Base-by-base conservation (phyloP, 2,113 vertebrate genomes). In the Gavialis gangeticus region DNA sequence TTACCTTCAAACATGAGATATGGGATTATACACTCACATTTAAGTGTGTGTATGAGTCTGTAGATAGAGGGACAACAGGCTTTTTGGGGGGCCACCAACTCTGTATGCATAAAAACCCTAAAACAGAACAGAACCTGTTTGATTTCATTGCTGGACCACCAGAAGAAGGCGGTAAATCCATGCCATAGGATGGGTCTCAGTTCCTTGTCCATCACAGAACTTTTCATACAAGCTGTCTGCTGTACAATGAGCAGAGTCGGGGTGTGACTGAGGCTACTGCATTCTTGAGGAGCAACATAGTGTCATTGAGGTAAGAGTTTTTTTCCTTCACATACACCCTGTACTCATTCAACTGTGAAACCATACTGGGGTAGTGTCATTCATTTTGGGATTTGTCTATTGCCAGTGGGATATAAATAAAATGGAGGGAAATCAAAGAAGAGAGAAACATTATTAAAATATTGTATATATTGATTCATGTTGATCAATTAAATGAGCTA, bases 231-330 rank as follows among this genome's bases (percentile, higher is more conserved):
- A 46, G 46, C 46, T 46, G 46, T 46, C 46, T 37, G 21, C 82
- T 87, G 87, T 63, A 58, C 83, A 4, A 0, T 0, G 75, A 46
- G 55, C 0, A 30, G 27, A 73, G 15, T 17, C 15, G 3, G 19
- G 58, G 58, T 59, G 12, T 17, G 58, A 59, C 14, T 59, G 16
- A 79, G 54, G 66, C 5, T 22, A 19, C 71, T 85, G 34, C 6
- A 12, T 81, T 30, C 22, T 15, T 57, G 14, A 71, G n/a, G n/a
- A 67, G 30, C 30, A 22, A 8, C 12, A 5, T 69, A 46, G 46
- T 46, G 46, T 46, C 46, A 46, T 34, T 21, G 28, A 69, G 34
- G 55, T 55, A 79, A 80, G 63, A 25, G 15, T 46, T 82, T 6
- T 4, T 34, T 46, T 90, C 77, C 56, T 75, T 9, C 5, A 3